Evolutionary conservation across 1,140 invertebrate species (phyloP).

Genomic region (Bombyx mandarina): DNA sequence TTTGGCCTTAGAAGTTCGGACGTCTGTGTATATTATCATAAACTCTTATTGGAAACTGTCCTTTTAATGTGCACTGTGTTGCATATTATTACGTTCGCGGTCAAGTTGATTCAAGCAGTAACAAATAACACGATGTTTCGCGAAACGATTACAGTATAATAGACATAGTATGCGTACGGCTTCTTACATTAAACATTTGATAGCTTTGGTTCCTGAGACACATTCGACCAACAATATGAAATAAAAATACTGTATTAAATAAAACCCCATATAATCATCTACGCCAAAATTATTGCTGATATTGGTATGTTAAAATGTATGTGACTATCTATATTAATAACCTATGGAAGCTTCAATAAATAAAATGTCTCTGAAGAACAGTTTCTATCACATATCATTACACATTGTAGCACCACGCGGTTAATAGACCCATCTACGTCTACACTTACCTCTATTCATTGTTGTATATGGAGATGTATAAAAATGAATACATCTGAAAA

Average conservation of each 20-base stretch:
- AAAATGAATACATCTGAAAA: conserved; percentile 70
- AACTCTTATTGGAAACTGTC: too few relatives aligned
- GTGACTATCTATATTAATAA: conserved; percentile 45
- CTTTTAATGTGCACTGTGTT: conserved; percentile 3
- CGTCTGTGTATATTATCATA: too few relatives aligned
- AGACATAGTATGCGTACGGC: conserved; percentile 9
- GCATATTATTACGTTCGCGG: conserved; percentile 2
- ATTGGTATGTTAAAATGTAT: conserved; percentile 44
- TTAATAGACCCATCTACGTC: conserved; percentile 68
- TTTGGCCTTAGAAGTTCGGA: too few relatives aligned
- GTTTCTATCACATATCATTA: conserved; percentile 69
- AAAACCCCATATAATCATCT: conserved; percentile 36
- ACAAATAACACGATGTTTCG: neutral
- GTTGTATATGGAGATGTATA: conserved; percentile 69
- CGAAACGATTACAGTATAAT: conserved; percentile 7
- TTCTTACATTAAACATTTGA: conserved; percentile 23
- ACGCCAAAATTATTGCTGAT: conserved; percentile 57
- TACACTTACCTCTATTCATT: conserved; percentile 66
- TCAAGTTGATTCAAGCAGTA: too few relatives aligned
- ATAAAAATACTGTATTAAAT: conserved; percentile 40
- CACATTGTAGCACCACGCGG: conserved; percentile 67
- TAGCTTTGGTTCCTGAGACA: conserved; percentile 43
- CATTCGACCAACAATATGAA: conserved; percentile 29
- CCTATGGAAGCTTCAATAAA: conserved; percentile 66
- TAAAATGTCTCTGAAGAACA: conserved; percentile 68